A percentile compares a stretch with the other conserved stretches of the same genome.
Conservation (phyloP, 2,888 invertebrate genomes). For the Cheilosia variabilis region DNA sequence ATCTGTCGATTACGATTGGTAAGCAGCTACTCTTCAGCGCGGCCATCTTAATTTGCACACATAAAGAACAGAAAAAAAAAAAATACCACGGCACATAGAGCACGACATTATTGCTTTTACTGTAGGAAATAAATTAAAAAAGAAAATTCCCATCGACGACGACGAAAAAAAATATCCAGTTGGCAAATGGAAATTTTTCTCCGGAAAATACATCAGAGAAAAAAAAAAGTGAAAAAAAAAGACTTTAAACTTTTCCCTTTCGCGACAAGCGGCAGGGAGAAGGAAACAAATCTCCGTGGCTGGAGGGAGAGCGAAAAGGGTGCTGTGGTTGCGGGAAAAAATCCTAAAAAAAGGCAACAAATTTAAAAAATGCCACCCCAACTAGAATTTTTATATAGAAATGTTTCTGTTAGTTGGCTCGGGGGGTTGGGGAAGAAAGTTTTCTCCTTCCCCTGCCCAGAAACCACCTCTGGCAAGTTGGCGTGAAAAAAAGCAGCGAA, state of each 20-base stretch:
- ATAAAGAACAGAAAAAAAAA: constrained; percentile 53
- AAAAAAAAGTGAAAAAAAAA: constrained; percentile 37
- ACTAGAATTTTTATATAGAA: constrained; percentile 72
- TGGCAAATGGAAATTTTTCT: constrained; percentile 75
- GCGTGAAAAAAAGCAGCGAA: constrained; percentile 75
- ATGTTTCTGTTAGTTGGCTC: constrained; percentile 72
- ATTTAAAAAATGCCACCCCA: constrained; percentile 67
- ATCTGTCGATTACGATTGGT: constrained; percentile 75
- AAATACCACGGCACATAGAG: constrained; percentile 71
- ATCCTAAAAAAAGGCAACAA: constrained; percentile 26
- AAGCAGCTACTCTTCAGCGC: constrained; percentile 61
- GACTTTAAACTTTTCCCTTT: constrained; percentile 66
- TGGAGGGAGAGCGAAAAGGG: constrained; percentile 56
- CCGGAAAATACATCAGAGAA: constrained; percentile 57
- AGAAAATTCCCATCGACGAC: constrained; percentile 72
- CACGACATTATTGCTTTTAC: constrained; percentile 75
- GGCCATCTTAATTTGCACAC: constrained; percentile 75
- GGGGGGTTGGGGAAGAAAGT: constrained; percentile 23
- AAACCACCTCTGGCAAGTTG: constrained; percentile 55
- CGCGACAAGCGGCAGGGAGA: constrained; percentile 26
- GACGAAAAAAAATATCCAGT: constrained; percentile 44
- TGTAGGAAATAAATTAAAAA: constrained; percentile 73
- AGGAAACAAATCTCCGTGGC: constrained; percentile 47
- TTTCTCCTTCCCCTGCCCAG: constrained; percentile 31
- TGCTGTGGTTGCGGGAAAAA: constrained; percentile 69